These are phyloP conservation scores for Brachyopa scutellaris DNA, from an alignment of 2,888 invertebrate species.

Conservation along the genomic window DNA sequence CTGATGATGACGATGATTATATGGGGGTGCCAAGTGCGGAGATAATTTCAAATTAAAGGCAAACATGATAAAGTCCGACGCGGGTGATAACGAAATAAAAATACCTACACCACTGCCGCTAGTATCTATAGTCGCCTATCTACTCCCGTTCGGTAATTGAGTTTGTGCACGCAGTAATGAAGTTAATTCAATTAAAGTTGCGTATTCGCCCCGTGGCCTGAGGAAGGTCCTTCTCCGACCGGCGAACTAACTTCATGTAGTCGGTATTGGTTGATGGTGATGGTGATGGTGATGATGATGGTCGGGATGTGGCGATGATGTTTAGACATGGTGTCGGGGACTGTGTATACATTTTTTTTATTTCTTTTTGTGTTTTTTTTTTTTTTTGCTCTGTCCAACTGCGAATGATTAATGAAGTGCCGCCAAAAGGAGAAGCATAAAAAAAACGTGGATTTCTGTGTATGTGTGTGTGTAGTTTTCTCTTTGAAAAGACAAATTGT, in stretches of 20 bases:
- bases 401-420: conserved; percentile 68
- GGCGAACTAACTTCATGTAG: conserved; percentile 35
- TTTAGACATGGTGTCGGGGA: neutral
- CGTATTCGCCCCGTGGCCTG: conserved; percentile 50
- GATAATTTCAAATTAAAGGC: conserved; percentile 65
- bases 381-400: conserved; percentile 51
- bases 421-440: neutral
- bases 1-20: conserved; percentile 8
- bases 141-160: conserved; percentile 39
- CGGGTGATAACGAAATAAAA: conserved; percentile 58
- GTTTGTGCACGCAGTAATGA: conserved; percentile 62
- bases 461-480: neutral
- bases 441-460: neutral
- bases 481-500: conserved; percentile 68
- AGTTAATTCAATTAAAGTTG: conserved; percentile 72
- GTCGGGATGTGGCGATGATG: neutral
- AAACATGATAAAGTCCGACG: conserved; percentile 48
- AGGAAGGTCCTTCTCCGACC: conserved; percentile 2
- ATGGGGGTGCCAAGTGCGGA: conserved; percentile 36
- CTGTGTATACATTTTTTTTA: conserved; percentile 46
- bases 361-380: too few relatives aligned
- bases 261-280: conserved; percentile 3
- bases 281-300: neutral
- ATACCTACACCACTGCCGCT: neutral
- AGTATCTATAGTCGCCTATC: neutral